phyloP scores from a whole-genome alignment of 2,888 invertebrate genomes.

The Julus scandinavius region DNA sequence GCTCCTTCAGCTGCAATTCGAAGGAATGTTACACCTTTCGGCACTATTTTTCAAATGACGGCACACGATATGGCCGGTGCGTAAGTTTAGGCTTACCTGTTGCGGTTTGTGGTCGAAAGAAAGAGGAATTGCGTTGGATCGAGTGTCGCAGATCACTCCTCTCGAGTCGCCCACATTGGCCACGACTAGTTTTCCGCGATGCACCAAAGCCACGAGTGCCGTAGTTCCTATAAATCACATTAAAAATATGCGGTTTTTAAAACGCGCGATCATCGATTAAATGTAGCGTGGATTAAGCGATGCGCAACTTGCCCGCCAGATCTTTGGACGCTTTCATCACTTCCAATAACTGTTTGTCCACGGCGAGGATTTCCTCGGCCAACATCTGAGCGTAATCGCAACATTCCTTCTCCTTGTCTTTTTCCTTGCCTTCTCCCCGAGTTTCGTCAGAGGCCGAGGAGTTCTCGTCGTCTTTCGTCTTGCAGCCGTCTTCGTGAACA shows the following conservation, averaged over 20 bases:
- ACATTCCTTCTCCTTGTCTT: slow-evolving; percentile 69
- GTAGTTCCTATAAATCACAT: slow-evolving; percentile 78
- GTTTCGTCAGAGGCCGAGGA: neutral
- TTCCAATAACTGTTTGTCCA: slow-evolving; percentile 81
- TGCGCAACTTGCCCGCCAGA: slow-evolving; percentile 69
- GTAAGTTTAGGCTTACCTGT: slow-evolving; percentile 72
- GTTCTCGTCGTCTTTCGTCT: neutral
- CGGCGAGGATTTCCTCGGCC: slow-evolving; percentile 60
- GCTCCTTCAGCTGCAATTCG: slow-evolving; percentile 79
- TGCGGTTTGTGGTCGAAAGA: slow-evolving; percentile 98
- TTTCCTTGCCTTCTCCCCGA: neutral
- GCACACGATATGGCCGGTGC: too few relatives aligned
- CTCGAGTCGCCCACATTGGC: slow-evolving; percentile 98
- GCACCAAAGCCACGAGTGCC: slow-evolving; percentile 87
- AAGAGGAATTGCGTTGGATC: slow-evolving; percentile 88
- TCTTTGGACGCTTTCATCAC: slow-evolving; percentile 80
- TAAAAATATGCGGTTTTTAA: neutral
- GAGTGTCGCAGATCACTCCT: slow-evolving; percentile 92
- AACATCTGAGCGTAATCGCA: slow-evolving; percentile 55
- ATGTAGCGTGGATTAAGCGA: neutral
- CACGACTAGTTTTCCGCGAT: slow-evolving; percentile 83
- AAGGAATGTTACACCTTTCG: too few relatives aligned
- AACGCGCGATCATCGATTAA: neutral
- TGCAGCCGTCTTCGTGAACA: neutral
- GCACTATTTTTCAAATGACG: too few relatives aligned